Percentiles rank a stretch among this genome's conserved stretches.
Conservation (phyloP, 1,140 invertebrate genomes). For the Drosophila setifemur region DNA sequence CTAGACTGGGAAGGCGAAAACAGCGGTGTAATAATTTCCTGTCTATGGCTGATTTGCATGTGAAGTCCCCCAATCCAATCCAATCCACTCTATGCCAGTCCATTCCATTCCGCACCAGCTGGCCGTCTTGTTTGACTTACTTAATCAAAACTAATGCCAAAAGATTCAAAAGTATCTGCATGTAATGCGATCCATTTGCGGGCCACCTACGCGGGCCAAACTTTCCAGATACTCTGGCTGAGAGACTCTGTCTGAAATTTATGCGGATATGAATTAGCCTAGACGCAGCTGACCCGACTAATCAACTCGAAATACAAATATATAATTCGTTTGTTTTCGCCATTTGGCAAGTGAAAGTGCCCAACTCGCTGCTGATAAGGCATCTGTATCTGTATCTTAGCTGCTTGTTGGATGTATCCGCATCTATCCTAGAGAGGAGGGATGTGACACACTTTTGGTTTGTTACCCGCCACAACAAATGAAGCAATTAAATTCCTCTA, state of each 20-base stretch:
- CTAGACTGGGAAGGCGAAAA: constrained; percentile 18
- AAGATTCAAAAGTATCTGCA: constrained; percentile 27
- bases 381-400: background rate
- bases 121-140: constrained; percentile 21
- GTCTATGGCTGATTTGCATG: constrained; percentile 70
- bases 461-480: no score
- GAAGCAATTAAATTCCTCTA: background rate
- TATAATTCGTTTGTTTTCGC: constrained; percentile 29
- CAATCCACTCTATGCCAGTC: background rate
- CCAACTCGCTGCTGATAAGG: background rate
- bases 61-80: constrained; percentile 7
- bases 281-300: background rate
- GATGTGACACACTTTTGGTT: no score
- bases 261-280: constrained; percentile 25
- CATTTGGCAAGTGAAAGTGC: constrained; percentile 31
- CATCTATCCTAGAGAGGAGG: background rate
- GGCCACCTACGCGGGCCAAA: constrained; percentile 30
- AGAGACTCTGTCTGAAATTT: constrained; percentile 16
- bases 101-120: background rate
- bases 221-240: constrained; percentile 5
- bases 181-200: constrained; percentile 39
- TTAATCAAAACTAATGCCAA: constrained; percentile 40
- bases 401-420: constrained; percentile 4
- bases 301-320: constrained; percentile 15
- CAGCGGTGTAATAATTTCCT: constrained; percentile 70